phyloP scores from a whole-genome alignment of 2,888 invertebrate species.

The Xanthorhoe spadicearia region DNA sequence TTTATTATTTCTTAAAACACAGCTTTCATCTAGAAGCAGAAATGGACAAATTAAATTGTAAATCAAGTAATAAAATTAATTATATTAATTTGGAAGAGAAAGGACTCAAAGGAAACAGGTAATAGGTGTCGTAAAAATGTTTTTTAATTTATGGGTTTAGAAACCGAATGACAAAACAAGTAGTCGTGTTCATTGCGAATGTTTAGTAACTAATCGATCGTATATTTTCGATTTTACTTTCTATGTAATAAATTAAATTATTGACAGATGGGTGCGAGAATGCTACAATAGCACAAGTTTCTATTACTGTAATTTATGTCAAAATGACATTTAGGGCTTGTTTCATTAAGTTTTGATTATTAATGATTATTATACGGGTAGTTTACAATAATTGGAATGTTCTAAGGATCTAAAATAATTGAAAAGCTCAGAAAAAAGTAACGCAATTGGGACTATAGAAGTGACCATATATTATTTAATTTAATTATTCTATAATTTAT shows the following conservation, averaged over 20 bases:
- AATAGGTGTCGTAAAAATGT: constrained; percentile 51
- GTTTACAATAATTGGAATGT: too few species aligned
- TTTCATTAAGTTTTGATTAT: too few species aligned
- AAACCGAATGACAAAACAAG: constrained; percentile 60
- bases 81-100: constrained; percentile 53
- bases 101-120: constrained; percentile 50
- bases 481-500: too few species aligned
- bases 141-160: constrained; percentile 64
- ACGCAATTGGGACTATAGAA: too few species aligned
- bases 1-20: constrained; percentile 39
- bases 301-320: too few species aligned
- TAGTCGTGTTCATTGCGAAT: constrained; percentile 45
- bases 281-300: background rate
- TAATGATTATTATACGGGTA: too few species aligned
- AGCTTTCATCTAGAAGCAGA: constrained; percentile 40
- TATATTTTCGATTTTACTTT: constrained; percentile 46
- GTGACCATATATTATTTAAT: too few species aligned
- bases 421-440: too few species aligned
- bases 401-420: too few species aligned
- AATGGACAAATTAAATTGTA: constrained; percentile 43
- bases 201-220: constrained; percentile 37
- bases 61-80: constrained; percentile 51
- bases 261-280: constrained; percentile 27
- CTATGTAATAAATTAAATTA: constrained; percentile 42
- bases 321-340: background rate